These are phyloP conservation scores for Dascyllus trimaculatus DNA, from an alignment of 2,113 vertebrate genomes.

Conservation along the genomic window DNA sequence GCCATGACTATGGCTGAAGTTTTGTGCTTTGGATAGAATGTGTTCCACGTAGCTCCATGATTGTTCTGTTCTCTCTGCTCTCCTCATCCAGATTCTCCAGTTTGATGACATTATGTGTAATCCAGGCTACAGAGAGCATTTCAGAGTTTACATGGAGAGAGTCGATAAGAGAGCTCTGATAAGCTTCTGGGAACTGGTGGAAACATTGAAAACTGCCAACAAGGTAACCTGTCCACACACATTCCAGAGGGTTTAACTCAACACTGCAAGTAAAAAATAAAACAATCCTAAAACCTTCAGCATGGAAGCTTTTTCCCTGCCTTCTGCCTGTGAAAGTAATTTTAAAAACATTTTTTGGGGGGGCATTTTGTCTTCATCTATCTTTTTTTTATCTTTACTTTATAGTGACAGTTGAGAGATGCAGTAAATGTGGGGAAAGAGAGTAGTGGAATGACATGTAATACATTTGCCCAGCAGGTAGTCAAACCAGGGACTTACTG, in stretches of 20 bases:
- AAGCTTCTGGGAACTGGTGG: conserved; percentile 95
- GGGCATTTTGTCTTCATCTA: no score
- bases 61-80: neutral
- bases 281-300: neutral
- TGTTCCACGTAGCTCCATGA: neutral
- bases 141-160: conserved; percentile 93
- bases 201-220: conserved; percentile 93
- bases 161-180: conserved; percentile 93
- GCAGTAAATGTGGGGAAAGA: no score
- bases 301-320: no score
- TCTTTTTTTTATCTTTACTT: no score
- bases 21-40: neutral
- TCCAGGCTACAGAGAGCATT: conserved; percentile 90
- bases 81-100: conserved; percentile 91
- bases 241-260: neutral
- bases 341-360: no score
- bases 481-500: no score
- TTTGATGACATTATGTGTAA: conserved; percentile 96
- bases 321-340: no score
- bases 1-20: neutral
- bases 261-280: neutral
- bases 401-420: no score
- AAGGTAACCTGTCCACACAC: conserved; percentile 85
- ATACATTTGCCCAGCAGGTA: no score
- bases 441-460: no score